A percentile compares a stretch with the other conserved stretches of the same genome.
Conservation (phyloP, 2,888 invertebrate genomes). For the Leptinotarsa peninsularis region DNA sequence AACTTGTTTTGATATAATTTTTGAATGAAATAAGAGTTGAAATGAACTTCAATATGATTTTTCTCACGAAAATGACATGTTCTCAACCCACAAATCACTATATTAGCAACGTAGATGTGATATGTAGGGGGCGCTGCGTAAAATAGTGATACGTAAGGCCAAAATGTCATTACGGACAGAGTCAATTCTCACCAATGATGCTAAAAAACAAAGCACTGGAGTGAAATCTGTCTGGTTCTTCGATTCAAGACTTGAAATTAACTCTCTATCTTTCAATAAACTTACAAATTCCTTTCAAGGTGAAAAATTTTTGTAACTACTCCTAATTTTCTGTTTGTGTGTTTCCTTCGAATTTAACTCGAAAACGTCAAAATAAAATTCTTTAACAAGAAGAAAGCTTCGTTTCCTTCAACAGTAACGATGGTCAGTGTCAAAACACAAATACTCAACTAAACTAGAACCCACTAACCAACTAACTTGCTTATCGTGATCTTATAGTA, state of each 20-base stretch:
- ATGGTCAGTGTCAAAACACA: background rate
- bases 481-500: slow-evolving; percentile 46
- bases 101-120: background rate
- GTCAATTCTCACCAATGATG: background rate
- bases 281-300: too few species aligned
- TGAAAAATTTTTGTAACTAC: too few species aligned
- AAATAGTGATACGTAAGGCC: background rate
- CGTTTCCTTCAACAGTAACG: background rate
- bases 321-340: background rate
- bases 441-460: background rate
- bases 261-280: too few species aligned
- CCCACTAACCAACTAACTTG: slow-evolving; percentile 71
- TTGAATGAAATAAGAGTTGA: too few species aligned
- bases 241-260: too few species aligned
- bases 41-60: too few species aligned
- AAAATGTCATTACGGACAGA: background rate
- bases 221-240: too few species aligned
- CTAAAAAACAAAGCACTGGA: too few species aligned
- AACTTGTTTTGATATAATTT: too few species aligned
- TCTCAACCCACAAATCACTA: background rate
- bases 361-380: background rate
- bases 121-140: background rate
- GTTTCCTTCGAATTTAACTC: background rate
- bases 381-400: background rate
- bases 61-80: too few species aligned